Base-by-base conservation (phyloP, 2,888 invertebrate genomes). In the Gibbula magus region DNA sequence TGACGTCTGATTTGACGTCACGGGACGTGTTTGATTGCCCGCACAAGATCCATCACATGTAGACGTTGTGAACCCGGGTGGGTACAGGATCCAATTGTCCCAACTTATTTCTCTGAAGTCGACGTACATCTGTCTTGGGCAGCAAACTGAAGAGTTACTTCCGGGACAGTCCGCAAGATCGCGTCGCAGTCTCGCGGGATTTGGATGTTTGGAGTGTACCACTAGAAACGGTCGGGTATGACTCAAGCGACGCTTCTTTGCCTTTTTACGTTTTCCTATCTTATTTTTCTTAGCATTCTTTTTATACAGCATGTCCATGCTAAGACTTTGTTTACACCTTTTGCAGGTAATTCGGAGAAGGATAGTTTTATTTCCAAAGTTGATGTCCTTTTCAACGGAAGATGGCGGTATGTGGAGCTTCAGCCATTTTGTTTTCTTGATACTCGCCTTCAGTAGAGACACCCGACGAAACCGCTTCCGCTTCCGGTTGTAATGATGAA, bases 51-150 rank as follows among this genome's bases (percentile, higher is more conserved):
- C 78, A 22, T 73, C 25, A 54, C 78, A 78, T n/a, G 54, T 73
- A 18, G 73, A 52, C 35, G 78, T 78, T 78, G 70, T 73, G 18
- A 78, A 78, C 13, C 78, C 73, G 13, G 32, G 56, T 1, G 78
- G 78, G 39, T 73, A 74, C 18, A 78, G 20, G 10, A 78, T 78
- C 78, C 78, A 78, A 25, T 78, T 74, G 39, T 73, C 54, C 78
- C 78, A 78, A 4, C 78, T 61, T 51, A 78, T 70, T 29, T 78
- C 78, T n/a, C 73, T 22, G n/a, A 78, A 73, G 56, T 70, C 56
- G 4, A 78, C 74, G 74, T 78, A 53, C 78, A 78, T 52, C 22
- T 35, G 70, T 32, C 53, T 52, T 2, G 74, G 53, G 74, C 78
- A 78, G 22, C 78, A 78, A 7, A 29, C 29, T 18, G 52, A 20